Base-by-base conservation (phyloP, 1,140 invertebrate species). In the Neodiprion fabricii region DNA sequence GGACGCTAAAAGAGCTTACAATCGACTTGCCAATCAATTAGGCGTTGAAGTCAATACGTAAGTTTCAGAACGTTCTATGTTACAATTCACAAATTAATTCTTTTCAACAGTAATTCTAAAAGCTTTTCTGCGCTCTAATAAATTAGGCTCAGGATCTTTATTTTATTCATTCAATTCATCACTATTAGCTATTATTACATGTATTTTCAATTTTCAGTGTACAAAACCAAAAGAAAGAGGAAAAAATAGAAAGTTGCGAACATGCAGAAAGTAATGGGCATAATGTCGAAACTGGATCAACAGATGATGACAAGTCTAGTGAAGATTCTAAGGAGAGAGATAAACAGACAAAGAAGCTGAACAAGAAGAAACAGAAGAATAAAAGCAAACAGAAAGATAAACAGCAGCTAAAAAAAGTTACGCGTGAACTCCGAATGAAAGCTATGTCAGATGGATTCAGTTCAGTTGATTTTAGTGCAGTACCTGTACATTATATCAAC, bases 1-100 rank as follows among this genome's bases (percentile, higher is more conserved):
- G 70, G 85, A 89, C 73, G 79, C 87, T 0, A 91, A 89, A 80
- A 76, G n/a, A 49, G 85, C 86, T 40, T 91, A 87, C 68, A 89
- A 87, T 70, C 89, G 83, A 79, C 76, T 91, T 11, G 88, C 87
- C 71, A 47, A 66, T 53, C 78, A 80, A 47, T 82, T 90, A 72
- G 84, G 85, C 49, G 77, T 86, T 40, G 72, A 79, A 7, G 40
- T 72, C 76, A 83, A 76, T 79, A 77, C 77, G 81, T 87, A 72
- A 82, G 83, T 82, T 76, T 82, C 48, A 74, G 78, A 75, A 80
- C 82, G 28, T 40, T 40, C 28, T 40, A 5, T 40, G 28, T 40
- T 40, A 40, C 28, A 40, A 40, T 40, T 40, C 28, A 40, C 28
- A 2, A 40, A 5, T 40, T 40, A 40, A 40, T 40, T 40, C 28